Percentiles rank a stretch among this genome's conserved stretches.
Conservation (phyloP, 2,888 invertebrate genomes). For the Rhogogaster chlorosoma region DNA sequence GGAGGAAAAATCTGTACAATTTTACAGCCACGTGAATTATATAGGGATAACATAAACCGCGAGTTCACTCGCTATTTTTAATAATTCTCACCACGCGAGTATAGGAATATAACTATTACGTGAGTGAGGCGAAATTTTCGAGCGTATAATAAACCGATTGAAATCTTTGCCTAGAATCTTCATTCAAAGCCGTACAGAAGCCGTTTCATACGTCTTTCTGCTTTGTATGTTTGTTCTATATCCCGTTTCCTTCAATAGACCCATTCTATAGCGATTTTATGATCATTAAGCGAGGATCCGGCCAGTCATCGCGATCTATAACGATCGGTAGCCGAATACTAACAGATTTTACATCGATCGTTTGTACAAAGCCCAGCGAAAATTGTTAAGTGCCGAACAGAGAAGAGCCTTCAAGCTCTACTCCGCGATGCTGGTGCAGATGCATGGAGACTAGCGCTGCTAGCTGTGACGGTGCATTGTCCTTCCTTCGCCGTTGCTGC, state of each 20-base stretch:
- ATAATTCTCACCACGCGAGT: background rate
- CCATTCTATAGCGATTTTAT: background rate
- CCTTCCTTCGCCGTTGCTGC: conserved; percentile 2
- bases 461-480: conserved; percentile 41
- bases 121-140: background rate
- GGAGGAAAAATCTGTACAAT: background rate
- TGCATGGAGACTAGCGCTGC: background rate
- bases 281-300: background rate
- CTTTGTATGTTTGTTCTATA: background rate
- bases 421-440: background rate
- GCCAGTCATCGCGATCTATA: background rate
- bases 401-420: background rate
- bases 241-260: background rate
- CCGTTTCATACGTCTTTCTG: background rate
- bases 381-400: background rate
- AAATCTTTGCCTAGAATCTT: background rate
- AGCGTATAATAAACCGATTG: background rate
- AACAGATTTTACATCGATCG: background rate
- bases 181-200: background rate
- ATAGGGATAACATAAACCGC: background rate
- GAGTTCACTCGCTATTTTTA: background rate
- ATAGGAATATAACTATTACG: background rate
- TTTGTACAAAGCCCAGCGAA: background rate
- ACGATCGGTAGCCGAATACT: background rate
- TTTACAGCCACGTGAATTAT: background rate